phyloP scores from a whole-genome alignment of 2,113 vertebrate species.

The Osmerus mordax region DNA sequence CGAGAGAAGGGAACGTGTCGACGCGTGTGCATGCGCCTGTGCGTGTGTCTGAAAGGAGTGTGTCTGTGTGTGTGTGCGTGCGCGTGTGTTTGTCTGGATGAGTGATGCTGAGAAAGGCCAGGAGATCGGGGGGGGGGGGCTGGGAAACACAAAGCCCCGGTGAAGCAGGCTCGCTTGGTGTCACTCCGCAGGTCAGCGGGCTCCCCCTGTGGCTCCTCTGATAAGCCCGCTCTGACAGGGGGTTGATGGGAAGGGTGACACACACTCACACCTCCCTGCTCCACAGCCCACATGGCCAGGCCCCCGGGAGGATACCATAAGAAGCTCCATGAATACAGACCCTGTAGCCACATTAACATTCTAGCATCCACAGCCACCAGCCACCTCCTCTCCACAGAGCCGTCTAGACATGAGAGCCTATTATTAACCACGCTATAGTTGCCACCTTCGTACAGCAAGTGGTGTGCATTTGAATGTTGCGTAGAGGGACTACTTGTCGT shows the following conservation, averaged over 20 bases:
- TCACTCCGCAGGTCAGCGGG: slow-evolving; percentile 75
- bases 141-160: slow-evolving; percentile 60
- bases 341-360: slow-evolving; percentile 24
- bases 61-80: neutral
- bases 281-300: slow-evolving; percentile 15
- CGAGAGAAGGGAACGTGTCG: neutral
- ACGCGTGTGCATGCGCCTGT: neutral
- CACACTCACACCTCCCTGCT: slow-evolving; percentile 55
- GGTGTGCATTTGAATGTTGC: too few relatives aligned
- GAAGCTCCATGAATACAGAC: slow-evolving; percentile 33
- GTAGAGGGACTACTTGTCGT: neutral
- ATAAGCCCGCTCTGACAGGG: slow-evolving; percentile 81
- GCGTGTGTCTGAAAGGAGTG: neutral
- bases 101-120: slow-evolving; percentile 29
- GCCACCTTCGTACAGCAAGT: too few relatives aligned
- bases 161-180: slow-evolving; percentile 56
- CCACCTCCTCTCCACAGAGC: slow-evolving; percentile 21
- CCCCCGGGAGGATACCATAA: slow-evolving; percentile 49
- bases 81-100: slow-evolving; percentile 9
- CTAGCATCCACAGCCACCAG: slow-evolving; percentile 2
- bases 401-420: slow-evolving; percentile 21
- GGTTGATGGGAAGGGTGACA: slow-evolving; percentile 64
- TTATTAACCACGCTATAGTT: neutral
- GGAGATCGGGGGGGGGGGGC: slow-evolving; percentile 18
- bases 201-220: slow-evolving; percentile 70